Base-by-base conservation (phyloP, 2,888 invertebrate genomes). In the Ormyrus thymus region DNA sequence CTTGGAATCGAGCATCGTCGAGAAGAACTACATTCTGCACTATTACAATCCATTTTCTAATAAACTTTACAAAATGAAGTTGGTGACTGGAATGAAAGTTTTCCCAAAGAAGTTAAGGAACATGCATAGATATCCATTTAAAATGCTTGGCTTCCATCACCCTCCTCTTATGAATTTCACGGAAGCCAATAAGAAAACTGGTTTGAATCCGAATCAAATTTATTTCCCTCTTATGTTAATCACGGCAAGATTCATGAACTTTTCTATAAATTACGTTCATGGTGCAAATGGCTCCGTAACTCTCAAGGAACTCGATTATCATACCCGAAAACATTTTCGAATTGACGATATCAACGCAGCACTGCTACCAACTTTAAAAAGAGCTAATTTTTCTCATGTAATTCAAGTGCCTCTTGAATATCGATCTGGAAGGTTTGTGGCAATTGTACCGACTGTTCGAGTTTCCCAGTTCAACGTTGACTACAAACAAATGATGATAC, bases 41-140 rank as follows among this genome's bases (percentile, higher is more conserved):
- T 15, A 56, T 11, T 13, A 64, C 15, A 70, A 64, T 51, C 70
- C 76, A 7, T 76, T 76, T 29, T 56, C 43, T 2, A 13, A 76
- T 1, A 4, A 9, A 15, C 29, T 56, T 68, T 11, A 1, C 4
- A 64, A 70, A n/a, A 1, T 2, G 4, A 6, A 8, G 0, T 50
- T 64, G 29, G 8, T 6, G 0, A 0, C 10, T 0, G 51, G 50
- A 0, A 7, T 15, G 15, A 4, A 62, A 0, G 11, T 76, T 29
- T 76, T 76, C 48, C 70, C 76, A 15, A 11, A 55, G 5, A 76
- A 70, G 10, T 29, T 76, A 7, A 29, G 13, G 50, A 64, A 76
- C 10, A 50, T 56, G 0, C 55, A 76, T 10, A 7, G 11, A 2
- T 70, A 76, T 15, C 62, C 76, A 5, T 58, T 76, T 1, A 56